phyloP scores from a whole-genome alignment of 2,113 vertebrate genomes.

The Opisthocomus hoazin region DNA sequence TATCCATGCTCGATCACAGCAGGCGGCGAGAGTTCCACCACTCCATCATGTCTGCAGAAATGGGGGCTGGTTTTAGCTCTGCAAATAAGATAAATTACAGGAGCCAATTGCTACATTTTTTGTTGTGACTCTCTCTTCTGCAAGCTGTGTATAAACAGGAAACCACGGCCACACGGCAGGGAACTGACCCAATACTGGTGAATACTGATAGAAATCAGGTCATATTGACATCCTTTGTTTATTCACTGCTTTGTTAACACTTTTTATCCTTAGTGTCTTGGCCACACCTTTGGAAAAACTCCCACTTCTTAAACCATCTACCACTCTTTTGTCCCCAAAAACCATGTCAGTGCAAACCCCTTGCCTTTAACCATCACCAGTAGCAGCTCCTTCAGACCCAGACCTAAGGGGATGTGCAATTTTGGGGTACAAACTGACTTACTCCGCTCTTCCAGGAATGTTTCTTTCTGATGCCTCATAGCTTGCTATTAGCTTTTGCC shows the following conservation, averaged over 20 bases:
- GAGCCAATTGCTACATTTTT: neutral
- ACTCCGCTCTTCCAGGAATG: neutral
- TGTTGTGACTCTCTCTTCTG: neutral
- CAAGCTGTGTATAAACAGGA: neutral
- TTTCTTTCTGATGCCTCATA: neutral
- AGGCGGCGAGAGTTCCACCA: neutral
- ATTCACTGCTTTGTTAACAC: neutral
- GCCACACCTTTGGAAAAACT: neutral
- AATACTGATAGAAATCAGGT: neutral
- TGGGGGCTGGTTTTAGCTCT: neutral
- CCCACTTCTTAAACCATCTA: neutral
- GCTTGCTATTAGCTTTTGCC: neutral
- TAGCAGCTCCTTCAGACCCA: neutral
- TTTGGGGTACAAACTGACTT: neutral
- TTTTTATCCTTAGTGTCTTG: neutral
- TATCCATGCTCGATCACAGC: neutral
- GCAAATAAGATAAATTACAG: neutral
- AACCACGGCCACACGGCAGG: neutral
- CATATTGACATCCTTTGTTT: constrained; percentile 17
- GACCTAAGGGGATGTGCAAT: accelerated
- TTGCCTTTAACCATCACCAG: neutral
- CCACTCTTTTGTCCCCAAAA: neutral
- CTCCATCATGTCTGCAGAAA: neutral
- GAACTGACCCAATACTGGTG: neutral
- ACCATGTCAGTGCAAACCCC: neutral